Base-by-base conservation (phyloP, 2,797 vertebrate species). In the Lacerta bilineata region DNA sequence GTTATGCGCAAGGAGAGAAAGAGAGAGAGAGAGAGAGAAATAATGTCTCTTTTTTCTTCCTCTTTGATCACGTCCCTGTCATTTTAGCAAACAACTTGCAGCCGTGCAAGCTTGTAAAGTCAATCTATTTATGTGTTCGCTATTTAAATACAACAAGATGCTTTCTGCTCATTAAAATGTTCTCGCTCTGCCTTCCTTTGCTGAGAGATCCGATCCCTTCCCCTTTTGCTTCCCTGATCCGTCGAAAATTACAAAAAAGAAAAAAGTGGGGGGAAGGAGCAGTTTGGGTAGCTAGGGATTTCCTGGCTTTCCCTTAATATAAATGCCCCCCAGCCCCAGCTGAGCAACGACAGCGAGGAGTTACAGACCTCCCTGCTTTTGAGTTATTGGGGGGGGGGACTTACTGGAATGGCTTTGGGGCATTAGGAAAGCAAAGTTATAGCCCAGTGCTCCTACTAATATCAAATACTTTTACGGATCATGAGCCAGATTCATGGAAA, bases 41-140 rank as follows among this genome's bases (percentile, higher is more conserved):
- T 41, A 23, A 77, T 18, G 69, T 68, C 71, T 81, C 83, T 86
- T 50, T 86, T 50, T 89, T 55, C 82, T 59, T 1, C 46, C 80
- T 83, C 61, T 87, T 89, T 77, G 72, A 50, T 69, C 90, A 13
- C n/a, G 55, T 83, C 78, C 5, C 25, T 86, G 55, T 91, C 92
- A 87, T 86, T 90, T 90, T 86, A 84, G 93, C 90, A 93, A 93
- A 93, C 77, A 61, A 87, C 59, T 87, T 83, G 68, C 84, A 88
- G 43, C 74, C 43, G n/a, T 27, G 17, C 74, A 72, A 13, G 36
- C 81, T 80, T 80, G 81, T 39, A 80, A 75, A 43, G 71, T 25
- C 23, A 39, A 71, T 15, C 69, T 20, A 72, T 69, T 43, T 82
- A 33, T 71, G 46, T 39, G 82, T 80, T 81, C 59, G 17, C 82